A percentile compares a stretch with the other conserved stretches of the same genome.
Conservation (phyloP, 1,140 invertebrate species). For the Caligus rogercresseyi region DNA sequence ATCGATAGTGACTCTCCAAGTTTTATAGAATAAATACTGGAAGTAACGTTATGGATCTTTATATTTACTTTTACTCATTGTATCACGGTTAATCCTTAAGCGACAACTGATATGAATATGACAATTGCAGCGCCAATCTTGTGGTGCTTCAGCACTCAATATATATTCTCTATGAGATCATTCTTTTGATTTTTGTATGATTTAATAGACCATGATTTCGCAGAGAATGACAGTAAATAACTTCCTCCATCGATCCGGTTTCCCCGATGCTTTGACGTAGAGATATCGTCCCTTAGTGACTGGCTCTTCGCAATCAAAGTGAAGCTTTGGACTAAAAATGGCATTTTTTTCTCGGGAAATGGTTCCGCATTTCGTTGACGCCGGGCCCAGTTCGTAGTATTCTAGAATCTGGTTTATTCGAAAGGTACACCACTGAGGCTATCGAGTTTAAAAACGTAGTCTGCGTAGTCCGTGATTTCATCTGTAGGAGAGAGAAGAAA, state of each 20-base stretch:
- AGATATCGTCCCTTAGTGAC: constrained; percentile 36
- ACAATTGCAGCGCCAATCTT: no score
- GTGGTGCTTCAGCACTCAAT: no score
- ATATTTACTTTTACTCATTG: no score
- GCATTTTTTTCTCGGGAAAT: constrained; percentile 36
- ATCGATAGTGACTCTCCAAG: no score
- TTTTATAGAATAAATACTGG: no score
- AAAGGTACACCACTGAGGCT: constrained; percentile 36
- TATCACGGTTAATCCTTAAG: no score
- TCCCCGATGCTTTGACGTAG: constrained; percentile 36
- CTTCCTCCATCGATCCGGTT: constrained; percentile 34
- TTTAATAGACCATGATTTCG: constrained; percentile 38
- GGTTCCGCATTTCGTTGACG: constrained; percentile 33
- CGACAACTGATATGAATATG: no score
- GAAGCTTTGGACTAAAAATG: constrained; percentile 32
- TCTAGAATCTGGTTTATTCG: constrained; percentile 29
- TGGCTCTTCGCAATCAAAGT: constrained; percentile 33
- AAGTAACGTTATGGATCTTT: no score
- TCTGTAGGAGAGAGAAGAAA: no score
- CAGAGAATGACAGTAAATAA: constrained; percentile 38
- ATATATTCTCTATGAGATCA: no score
- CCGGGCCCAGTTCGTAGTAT: constrained; percentile 15
- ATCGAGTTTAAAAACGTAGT: constrained; percentile 37
- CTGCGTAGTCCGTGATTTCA: constrained; percentile 30
- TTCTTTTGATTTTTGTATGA: no score